Evolutionary conservation across 2,888 invertebrate species (phyloP), one percentile per base, ranked within the genome.

Genomic region (Watsonalla cultraria): DNA sequence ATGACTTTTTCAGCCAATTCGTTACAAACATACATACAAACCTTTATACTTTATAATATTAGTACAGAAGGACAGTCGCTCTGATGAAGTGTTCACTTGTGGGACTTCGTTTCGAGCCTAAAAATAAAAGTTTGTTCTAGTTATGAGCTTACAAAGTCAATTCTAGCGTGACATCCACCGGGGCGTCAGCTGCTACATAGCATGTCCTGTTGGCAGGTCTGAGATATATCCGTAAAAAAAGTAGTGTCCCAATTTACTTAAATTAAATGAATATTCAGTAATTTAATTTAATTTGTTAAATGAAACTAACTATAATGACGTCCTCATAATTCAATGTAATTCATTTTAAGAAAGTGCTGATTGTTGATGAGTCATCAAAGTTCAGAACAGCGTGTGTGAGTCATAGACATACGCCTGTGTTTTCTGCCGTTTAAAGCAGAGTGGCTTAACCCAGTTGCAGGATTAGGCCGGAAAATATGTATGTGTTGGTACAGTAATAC

Each of bases 371-470:
- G 14, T 49, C 49, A 39, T 15, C 8, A 39, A 37, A 39, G 15
- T 39, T 49, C 49, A 37, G 5, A 35, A 33, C 35, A 7, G 13
- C 9, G 14, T 47, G 47, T 2, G 13, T 48, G 47, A 49, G 37
- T 49, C 49, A 49, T 15, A 37, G 14, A 33, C n/a, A n/a, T 14
- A 13, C n/a, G 37, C 37, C 14, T 48, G 15, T 49, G 39, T 49
- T 49, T 49, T 49, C 14, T 49, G 11, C 42, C 11, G 11, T 42
- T 42, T 37, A 49, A 49, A 49, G 5, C 35, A 37, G 48, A 15
- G 14, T 37, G 48, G 48, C 14, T 49, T 49, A 48, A 48, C 48
- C 48, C 48, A 48, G 35, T 14, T 48, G 48, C 14, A 48, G 37
- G 35, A 37, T 37, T 48, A 8, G 48, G 37, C 37, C 49, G 49